These are phyloP conservation scores for Chelonoidis abingdonii DNA, from an alignment of 2,113 vertebrate species.

Conservation along the genomic window DNA sequence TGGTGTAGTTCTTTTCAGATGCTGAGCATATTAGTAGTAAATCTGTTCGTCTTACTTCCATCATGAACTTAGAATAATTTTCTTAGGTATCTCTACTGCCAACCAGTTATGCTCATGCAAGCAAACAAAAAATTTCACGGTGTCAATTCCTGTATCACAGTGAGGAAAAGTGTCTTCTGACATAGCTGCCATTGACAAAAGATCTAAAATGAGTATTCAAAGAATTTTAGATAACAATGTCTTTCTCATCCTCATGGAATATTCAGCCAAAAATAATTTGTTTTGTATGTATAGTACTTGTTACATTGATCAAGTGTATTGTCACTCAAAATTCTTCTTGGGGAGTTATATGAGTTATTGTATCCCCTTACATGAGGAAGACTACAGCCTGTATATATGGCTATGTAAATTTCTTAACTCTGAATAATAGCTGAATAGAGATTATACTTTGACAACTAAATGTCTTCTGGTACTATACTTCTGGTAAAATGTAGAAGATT, in stretches of 20 bases:
- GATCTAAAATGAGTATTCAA: background rate
- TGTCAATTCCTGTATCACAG: background rate
- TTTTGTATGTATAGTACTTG: background rate
- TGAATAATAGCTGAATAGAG: background rate
- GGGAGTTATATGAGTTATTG: background rate
- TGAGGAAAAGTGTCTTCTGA: background rate
- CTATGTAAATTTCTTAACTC: background rate
- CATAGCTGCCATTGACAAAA: background rate
- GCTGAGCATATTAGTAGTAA: background rate
- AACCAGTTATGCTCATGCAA: background rate
- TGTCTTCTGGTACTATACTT: background rate
- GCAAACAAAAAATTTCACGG: background rate
- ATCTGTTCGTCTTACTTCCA: background rate
- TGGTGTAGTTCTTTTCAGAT: background rate
- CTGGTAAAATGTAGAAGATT: background rate
- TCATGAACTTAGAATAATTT: background rate
- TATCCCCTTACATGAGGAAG: background rate
- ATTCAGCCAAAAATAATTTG: background rate
- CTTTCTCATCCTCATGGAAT: background rate
- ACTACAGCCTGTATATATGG: background rate
- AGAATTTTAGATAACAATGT: background rate
- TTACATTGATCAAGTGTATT: background rate
- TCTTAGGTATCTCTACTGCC: background rate
- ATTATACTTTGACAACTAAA: background rate
- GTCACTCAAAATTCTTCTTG: background rate